A percentile compares a stretch with the other conserved stretches of the same genome.
Conservation (phyloP, 2,113 vertebrate species). For the Pycnonotus jocosus region DNA sequence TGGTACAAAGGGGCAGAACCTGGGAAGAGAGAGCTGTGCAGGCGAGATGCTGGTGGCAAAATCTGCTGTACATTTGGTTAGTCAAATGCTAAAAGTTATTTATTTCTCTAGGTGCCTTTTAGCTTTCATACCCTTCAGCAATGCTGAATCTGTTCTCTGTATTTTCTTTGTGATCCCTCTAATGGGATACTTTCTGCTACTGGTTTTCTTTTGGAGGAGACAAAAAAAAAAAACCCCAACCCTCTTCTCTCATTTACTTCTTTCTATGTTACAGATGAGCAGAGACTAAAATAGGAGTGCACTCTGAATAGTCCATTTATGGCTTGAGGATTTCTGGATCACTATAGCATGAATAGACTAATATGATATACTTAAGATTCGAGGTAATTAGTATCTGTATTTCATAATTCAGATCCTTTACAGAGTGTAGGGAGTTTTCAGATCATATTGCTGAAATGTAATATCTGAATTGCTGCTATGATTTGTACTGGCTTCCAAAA, state of each 20-base stretch:
- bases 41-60: background rate
- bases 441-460: background rate
- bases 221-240: background rate
- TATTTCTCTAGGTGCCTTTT: slow-evolving; percentile 3
- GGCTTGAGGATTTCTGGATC: background rate
- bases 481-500: background rate
- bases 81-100: background rate
- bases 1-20: background rate
- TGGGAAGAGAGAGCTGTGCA: background rate
- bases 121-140: background rate
- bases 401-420: background rate
- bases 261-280: background rate
- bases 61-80: slow-evolving; percentile 5
- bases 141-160: background rate
- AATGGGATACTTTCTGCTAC: background rate
- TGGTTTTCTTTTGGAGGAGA: background rate
- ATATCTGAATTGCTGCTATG: background rate
- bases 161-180: background rate
- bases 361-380: background rate
- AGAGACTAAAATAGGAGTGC: background rate
- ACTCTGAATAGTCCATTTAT: background rate
- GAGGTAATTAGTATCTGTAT: background rate
- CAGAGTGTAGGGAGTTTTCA: background rate
- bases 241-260: background rate
- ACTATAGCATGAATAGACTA: background rate